Base-by-base conservation (phyloP, 1,140 invertebrate species). In the Zaprionus nigranus region DNA sequence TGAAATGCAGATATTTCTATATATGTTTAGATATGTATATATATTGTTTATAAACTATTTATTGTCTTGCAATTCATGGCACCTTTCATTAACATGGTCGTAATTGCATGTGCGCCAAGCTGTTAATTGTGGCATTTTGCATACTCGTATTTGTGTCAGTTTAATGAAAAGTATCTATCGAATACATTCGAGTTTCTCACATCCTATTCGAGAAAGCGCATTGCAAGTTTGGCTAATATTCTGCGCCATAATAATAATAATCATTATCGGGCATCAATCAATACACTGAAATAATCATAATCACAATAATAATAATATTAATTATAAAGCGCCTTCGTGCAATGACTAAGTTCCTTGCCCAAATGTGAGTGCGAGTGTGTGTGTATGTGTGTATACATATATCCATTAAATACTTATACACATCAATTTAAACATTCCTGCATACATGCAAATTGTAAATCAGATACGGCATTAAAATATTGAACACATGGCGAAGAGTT, bases 401-500 rank as follows among this genome's bases (percentile, higher is more conserved):
- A 53, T 51, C 72, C 66, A 75, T 75, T 75, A 60, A 76, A 72
- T 22, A 61, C 66, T 28, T 40, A 76, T n/a, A 72, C 69, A 63
- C 36, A 76, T 46, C 58, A 68, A 76, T 65, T 69, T n/a, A 51
- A 57, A 66, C 64, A 66, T 66, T 66, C 64, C 64, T 66, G 66
- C 57, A 76, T 81, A 79, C 81, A 88, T 80, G 68, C 73, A 86
- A 88, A 86, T 86, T 86, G 83, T 87, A 86, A 87, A 88, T 88
- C 84, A 88, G 84, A 88, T 88, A 88, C 74, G 84, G 85, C 81
- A 88, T 84, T 64, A 75, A 88, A 84, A 88, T 88, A 88, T 88
- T 88, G 84, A 88, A 88, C 85, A 88, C 84, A 88, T 88, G 84
- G 84, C 84, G 57, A 38, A 30, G 36, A n/a, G 40, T 46, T 79